Percentiles rank a stretch among this genome's conserved stretches.
phyloP scores from a whole-genome alignment of 2,888 invertebrate genomes.

The Brassicogethes aeneus region DNA sequence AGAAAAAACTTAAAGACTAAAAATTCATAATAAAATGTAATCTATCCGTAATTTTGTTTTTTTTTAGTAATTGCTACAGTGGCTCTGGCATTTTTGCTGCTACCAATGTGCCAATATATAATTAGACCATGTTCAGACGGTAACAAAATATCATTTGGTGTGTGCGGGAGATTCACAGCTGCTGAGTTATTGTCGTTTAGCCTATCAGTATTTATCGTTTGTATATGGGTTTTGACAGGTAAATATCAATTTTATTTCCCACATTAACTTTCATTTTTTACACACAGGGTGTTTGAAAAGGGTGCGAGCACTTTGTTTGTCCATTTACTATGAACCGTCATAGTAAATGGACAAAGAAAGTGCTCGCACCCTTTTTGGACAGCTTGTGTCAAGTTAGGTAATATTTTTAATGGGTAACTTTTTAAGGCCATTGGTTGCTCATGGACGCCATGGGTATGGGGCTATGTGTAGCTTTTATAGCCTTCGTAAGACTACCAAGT shows the following conservation, averaged over 20 bases:
- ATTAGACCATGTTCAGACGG: constrained; percentile 76
- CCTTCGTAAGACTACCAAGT: constrained; percentile 90
- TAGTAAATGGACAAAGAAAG: too few species aligned
- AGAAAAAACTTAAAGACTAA: too few species aligned
- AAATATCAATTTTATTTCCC: too few species aligned
- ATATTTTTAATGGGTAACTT: too few species aligned
- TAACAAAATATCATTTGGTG: constrained; percentile 78
- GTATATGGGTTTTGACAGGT: constrained; percentile 93
- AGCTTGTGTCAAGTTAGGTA: too few species aligned
- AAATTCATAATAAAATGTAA: too few species aligned
- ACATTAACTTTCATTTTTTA: too few species aligned
- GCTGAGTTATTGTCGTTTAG: constrained; percentile 91
- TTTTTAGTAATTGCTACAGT: constrained; percentile 86
- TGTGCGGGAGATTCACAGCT: constrained; percentile 89
- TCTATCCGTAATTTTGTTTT: too few species aligned
- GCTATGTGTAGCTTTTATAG: constrained; percentile 94
- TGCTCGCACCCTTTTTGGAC: too few species aligned
- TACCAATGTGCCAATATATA: constrained; percentile 96
- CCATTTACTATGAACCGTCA: too few species aligned
- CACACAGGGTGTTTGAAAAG: too few species aligned
- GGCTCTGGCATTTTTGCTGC: constrained; percentile 88
- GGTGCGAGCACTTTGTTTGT: too few species aligned
- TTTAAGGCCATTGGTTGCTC: constrained; percentile 80
- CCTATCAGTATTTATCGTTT: constrained; percentile 86
- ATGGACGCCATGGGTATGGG: constrained; percentile 99